phyloP scores from a whole-genome alignment of 2,888 invertebrate genomes.

The Craniophora ligustri region DNA sequence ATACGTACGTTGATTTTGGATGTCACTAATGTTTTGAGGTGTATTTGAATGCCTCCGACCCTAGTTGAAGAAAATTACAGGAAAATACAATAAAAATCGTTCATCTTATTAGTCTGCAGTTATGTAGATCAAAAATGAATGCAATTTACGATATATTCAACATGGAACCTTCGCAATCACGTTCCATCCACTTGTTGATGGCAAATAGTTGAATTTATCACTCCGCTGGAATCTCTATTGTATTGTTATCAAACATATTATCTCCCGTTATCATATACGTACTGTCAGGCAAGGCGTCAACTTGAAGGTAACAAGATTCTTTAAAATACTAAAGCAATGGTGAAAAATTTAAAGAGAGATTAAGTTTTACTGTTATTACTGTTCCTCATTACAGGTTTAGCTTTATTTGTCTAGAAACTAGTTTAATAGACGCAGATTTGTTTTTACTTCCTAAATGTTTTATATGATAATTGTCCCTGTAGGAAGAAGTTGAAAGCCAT shows the following conservation, averaged over 20 bases:
- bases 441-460: not conserved
- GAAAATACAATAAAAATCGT: conserved; percentile 1
- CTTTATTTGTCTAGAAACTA: conserved; percentile 7
- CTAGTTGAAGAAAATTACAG: not conserved
- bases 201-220: conserved; percentile 52
- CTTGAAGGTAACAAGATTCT: conserved; percentile 43
- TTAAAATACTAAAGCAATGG: too few species aligned
- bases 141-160: conserved; percentile 10
- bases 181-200: conserved; percentile 34
- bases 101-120: conserved; percentile 2
- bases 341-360: too few species aligned
- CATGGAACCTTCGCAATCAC: conserved; percentile 23
- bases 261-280: conserved; percentile 55
- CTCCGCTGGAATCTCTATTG: conserved; percentile 54
- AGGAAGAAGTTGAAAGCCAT: not conserved
- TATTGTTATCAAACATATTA: conserved; percentile 55
- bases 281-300: conserved; percentile 48
- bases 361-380: not conserved
- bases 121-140: conserved; percentile 28
- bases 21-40: too few species aligned
- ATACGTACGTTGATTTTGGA: too few species aligned
- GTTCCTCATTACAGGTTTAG: conserved; percentile 2
- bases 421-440: not conserved
- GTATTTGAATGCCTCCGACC: too few species aligned
- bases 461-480: not conserved